Base-by-base conservation (phyloP, 1,140 invertebrate genomes). In the Trichonephila clavata region DNA sequence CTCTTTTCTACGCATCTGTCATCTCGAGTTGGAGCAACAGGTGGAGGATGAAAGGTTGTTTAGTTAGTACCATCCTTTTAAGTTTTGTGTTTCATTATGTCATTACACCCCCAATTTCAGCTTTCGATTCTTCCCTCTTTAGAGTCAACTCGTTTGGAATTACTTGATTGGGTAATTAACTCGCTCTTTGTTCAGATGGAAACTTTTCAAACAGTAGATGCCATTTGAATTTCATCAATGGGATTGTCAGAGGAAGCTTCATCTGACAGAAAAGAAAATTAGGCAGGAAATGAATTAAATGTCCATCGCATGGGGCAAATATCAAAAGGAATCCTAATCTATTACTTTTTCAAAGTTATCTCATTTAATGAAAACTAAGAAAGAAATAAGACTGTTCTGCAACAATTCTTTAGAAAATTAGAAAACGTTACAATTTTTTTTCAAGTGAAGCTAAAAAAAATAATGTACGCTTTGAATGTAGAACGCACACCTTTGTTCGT, bases 61-160 rank as follows among this genome's bases (percentile, higher is more conserved):
- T 27, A 61, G 86, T 57, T 60, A 87, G 61, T 63, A 21, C 65
- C 59, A 59, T 86, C 14, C 59, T 50, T 63, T 63, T 86, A 61
- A 89, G 57, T 59, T 84, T 89, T 68, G 87, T 59, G 20, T 32
- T 77, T 57, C 87, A 71, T 89, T 89, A 57, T 59, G 65, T 89
- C 39, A 89, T 89, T 89, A 89, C 87, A 32, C 87, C 87, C 87
- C 60, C 87, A 89, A 89, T 60, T 84, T 84, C 83, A 60, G 21
- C 57, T 84, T 39, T 77, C 71, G 71, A 32, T 77, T 27, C 16
- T 77, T 68, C n/a, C 65, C 32, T 77, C 32, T 77, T 77, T 6
- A 39, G 32, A 27, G 13, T 39, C 32, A 71, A 71, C 68, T 71
- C n/a, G n/a, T 71, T 71, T 10, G 21, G 63, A 65, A 20, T 65